These are phyloP conservation scores for Dioctria linearis DNA, from an alignment of 2,888 invertebrate species.

Conservation along the genomic window DNA sequence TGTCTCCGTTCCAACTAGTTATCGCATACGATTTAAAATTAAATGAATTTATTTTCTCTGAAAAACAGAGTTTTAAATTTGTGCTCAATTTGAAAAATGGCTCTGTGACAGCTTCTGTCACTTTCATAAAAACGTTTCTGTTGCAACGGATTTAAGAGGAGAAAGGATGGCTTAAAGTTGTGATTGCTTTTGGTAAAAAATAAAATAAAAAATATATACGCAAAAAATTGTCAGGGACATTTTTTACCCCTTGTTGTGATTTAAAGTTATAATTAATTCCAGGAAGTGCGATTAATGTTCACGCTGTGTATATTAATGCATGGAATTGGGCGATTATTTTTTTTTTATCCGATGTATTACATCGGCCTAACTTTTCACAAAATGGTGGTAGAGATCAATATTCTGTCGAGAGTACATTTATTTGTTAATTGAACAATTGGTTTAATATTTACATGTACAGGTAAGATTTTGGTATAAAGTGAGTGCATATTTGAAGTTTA, in stretches of 20 bases:
- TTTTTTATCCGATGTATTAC: no score
- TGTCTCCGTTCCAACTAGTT: slow-evolving; percentile 51
- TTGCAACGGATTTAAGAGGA: slow-evolving; percentile 1
- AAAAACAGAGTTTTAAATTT: slow-evolving; percentile 48
- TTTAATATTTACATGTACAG: no score
- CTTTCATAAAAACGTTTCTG: slow-evolving; percentile 45
- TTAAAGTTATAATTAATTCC: slow-evolving; percentile 37
- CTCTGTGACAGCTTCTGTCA: slow-evolving; percentile 49
- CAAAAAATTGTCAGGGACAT: neutral
- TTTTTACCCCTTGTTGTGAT: slow-evolving; percentile 8
- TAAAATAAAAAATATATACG: neutral
- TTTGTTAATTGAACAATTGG: no score
- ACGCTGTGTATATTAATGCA: no score
- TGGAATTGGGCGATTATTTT: no score
- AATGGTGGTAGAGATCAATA: no score
- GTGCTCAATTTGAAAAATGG: slow-evolving; percentile 52
- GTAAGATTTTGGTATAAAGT: no score
- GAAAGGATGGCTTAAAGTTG: neutral
- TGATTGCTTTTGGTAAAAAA: neutral
- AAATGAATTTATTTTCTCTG: slow-evolving; percentile 53
- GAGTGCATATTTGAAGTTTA: no score
- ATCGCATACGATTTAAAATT: slow-evolving; percentile 50
- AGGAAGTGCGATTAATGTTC: neutral
- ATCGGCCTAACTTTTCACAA: no score
- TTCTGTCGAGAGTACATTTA: no score